Evolutionary conservation across 2,113 vertebrate genomes (phyloP).

Genomic region (Erpornis zantholeuca): DNA sequence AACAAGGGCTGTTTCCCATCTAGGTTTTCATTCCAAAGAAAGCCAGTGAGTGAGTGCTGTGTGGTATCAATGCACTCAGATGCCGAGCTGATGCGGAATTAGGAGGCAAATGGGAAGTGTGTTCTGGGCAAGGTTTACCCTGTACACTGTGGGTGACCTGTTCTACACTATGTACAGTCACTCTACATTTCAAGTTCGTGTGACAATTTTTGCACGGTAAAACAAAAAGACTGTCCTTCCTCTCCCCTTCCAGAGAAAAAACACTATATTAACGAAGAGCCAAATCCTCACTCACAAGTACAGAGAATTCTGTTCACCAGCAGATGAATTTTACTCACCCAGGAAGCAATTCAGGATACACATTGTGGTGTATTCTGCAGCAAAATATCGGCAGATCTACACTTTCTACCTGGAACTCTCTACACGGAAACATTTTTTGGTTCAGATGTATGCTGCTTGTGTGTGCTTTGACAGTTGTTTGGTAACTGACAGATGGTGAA

Average conservation of each 20-base stretch:
- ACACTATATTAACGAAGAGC: background rate
- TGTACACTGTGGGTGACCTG: background rate
- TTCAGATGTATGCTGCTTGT: background rate
- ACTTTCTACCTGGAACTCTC: background rate
- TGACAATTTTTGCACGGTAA: background rate
- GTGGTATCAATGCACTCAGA: background rate
- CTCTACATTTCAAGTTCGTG: background rate
- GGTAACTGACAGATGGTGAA: background rate
- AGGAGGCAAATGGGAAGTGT: accelerated
- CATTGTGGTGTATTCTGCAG: background rate
- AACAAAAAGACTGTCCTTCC: background rate
- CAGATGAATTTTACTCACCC: background rate
- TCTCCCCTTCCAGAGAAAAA: background rate
- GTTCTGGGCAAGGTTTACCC: background rate
- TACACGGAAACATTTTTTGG: background rate
- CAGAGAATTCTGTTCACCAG: background rate
- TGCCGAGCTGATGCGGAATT: background rate
- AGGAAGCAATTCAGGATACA: background rate
- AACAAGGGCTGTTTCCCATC: background rate
- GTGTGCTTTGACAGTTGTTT: background rate
- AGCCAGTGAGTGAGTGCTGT: accelerated
- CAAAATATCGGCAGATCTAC: background rate
- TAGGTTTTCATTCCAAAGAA: background rate
- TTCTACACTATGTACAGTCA: background rate
- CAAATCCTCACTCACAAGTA: background rate